A percentile compares a stretch with the other conserved stretches of the same genome.
These are phyloP conservation scores for Entomobrya multifasciata DNA, from an alignment of 2,888 invertebrate genomes.

Conservation along the genomic window DNA sequence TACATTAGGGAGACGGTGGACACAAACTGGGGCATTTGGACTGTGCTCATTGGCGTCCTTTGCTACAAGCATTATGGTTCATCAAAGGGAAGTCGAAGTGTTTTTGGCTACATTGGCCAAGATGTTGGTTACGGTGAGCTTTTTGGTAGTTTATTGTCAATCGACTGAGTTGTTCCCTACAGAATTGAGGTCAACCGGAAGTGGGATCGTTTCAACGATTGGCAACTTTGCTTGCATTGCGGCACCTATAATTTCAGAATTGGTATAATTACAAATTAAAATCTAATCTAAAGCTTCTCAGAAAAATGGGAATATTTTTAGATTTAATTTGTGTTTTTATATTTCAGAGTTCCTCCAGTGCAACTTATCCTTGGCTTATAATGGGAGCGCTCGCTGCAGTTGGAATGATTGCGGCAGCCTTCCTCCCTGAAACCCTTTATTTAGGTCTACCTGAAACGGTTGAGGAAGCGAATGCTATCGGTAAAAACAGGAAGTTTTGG, in stretches of 20 bases:
- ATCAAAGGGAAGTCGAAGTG: conserved; percentile 40
- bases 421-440: conserved; percentile 86
- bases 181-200: conserved; percentile 85
- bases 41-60: conserved; percentile 79
- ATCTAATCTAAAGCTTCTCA: too few relatives aligned
- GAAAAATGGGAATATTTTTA: too few relatives aligned
- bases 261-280: too few relatives aligned
- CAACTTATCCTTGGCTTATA: conserved; percentile 70
- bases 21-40: conserved; percentile 82
- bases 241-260: conserved; percentile 85
- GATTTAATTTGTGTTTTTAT: too few relatives aligned
- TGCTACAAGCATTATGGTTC: conserved; percentile 66
- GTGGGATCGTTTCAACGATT: conserved; percentile 84
- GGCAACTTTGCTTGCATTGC: conserved; percentile 83
- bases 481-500: conserved; percentile 81
- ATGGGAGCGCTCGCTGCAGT: conserved; percentile 63
- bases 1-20: conserved; percentile 83
- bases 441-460: conserved; percentile 84
- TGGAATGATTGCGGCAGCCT: conserved; percentile 82
- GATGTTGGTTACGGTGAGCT: conserved; percentile 82
- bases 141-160: conserved; percentile 84
- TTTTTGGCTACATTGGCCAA: conserved; percentile 44
- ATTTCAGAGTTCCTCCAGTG: conserved; percentile 70
- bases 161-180: conserved; percentile 86
- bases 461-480: conserved; percentile 85